Percentiles rank a stretch among this genome's conserved stretches.
Evolutionary conservation across 2,888 invertebrate genomes (phyloP).

Genomic region (Vannuccia rotundouncinata): DNA sequence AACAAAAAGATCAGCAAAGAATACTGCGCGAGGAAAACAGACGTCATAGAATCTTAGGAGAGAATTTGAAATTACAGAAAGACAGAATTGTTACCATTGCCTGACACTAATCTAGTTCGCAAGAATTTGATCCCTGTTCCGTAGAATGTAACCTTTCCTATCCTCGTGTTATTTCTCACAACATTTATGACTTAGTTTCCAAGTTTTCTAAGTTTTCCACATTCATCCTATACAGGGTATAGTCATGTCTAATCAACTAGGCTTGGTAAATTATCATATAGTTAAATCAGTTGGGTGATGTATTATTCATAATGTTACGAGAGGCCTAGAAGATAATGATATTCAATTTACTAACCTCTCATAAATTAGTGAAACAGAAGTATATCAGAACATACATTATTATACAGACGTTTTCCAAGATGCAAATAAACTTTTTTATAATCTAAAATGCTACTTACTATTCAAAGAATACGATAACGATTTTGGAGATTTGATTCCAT

Average conservation of each 20-base stretch:
- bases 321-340: background rate
- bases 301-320: too few species aligned
- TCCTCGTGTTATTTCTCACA: too few species aligned
- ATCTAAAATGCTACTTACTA: background rate
- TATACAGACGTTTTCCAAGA: background rate
- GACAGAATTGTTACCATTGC: conserved; percentile 2
- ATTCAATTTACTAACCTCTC: background rate
- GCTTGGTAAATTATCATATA: too few species aligned
- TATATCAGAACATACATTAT: background rate
- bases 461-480: background rate
- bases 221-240: too few species aligned
- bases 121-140: background rate
- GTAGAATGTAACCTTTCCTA: too few species aligned
- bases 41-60: background rate
- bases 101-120: background rate
- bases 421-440: background rate
- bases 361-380: background rate
- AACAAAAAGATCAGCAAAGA: conserved; percentile 3
- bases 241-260: too few species aligned
- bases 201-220: too few species aligned
- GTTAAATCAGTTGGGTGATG: too few species aligned
- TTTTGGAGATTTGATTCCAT: background rate
- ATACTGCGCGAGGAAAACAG: conserved; percentile 3
- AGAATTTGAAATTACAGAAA: conserved; percentile 16
- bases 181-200: too few species aligned